These are phyloP conservation scores for Drosophila lutescens DNA, from an alignment of 2,888 invertebrate species.

Conservation along the genomic window DNA sequence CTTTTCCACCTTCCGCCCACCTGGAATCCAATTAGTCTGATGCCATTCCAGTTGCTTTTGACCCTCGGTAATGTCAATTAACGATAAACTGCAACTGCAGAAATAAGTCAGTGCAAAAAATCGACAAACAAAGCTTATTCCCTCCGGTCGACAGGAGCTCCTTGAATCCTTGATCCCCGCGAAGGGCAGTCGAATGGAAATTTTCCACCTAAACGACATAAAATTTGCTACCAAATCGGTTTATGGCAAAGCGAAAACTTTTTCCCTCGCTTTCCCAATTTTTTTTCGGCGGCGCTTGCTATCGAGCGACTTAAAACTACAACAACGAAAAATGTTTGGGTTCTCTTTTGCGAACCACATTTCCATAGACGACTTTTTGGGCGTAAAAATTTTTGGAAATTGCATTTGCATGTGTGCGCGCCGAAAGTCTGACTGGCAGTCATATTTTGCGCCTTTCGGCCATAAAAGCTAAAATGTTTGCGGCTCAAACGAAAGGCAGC, in stretches of 20 bases:
- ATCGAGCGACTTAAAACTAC: slow-evolving; percentile 30
- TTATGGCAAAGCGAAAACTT: slow-evolving; percentile 36
- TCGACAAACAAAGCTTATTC: slow-evolving; percentile 1
- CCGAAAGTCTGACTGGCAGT: neutral
- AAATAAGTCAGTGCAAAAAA: slow-evolving; percentile 1
- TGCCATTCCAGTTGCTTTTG: slow-evolving; percentile 17
- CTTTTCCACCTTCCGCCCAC: neutral
- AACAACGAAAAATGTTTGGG: slow-evolving; percentile 13
- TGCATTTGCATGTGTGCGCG: slow-evolving; percentile 39
- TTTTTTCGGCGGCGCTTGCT: neutral
- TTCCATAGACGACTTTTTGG: slow-evolving; percentile 58
- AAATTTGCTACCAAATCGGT: slow-evolving; percentile 52
- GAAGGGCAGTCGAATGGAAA: slow-evolving; percentile 37
- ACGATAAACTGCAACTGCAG: slow-evolving; percentile 18
- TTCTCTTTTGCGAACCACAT: slow-evolving; percentile 23
- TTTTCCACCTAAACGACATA: slow-evolving; percentile 43
- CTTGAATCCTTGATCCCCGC: slow-evolving; percentile 20
- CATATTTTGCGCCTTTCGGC: slow-evolving; percentile 57
- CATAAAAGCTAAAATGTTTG: slow-evolving; percentile 71
- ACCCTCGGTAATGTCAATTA: slow-evolving; percentile 31
- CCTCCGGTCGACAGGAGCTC: neutral
- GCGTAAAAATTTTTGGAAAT: slow-evolving; percentile 38
- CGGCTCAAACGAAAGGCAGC: slow-evolving; percentile 66
- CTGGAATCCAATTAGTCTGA: slow-evolving; percentile 16
- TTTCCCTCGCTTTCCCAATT: slow-evolving; percentile 6